Conservation (phyloP, 2,888 invertebrate genomes). For the Apamea monoglypha region DNA sequence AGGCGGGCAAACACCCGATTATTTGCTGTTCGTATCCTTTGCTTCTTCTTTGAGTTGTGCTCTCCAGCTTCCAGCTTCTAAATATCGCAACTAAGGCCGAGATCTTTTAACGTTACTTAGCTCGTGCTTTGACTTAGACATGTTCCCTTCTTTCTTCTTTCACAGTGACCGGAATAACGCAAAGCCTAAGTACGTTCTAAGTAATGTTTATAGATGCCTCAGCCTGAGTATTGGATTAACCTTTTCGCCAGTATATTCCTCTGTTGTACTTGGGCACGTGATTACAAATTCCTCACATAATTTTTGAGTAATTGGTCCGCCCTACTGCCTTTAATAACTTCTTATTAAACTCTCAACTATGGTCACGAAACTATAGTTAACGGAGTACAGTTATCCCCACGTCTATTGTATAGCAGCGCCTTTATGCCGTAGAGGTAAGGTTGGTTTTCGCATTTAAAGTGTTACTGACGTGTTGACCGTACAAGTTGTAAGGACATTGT, state of each 20-base stretch:
- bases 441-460: conserved; percentile 2
- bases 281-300: conserved; percentile 50
- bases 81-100: background rate
- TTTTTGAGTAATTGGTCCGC: conserved; percentile 57
- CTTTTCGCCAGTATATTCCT: background rate
- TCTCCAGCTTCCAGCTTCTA: background rate
- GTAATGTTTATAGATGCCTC: background rate
- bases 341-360: conserved; percentile 48
- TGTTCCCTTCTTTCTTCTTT: background rate
- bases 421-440: conserved; percentile 9
- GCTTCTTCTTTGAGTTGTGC: background rate
- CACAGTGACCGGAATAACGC: background rate
- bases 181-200: background rate
- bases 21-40: background rate
- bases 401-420: background rate
- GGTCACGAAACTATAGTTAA: conserved; percentile 40
- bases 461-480: background rate
- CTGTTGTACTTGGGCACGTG: conserved; percentile 29
- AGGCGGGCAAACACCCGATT: background rate
- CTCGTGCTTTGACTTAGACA: background rate
- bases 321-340: conserved; percentile 58
- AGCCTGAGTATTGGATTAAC: background rate
- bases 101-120: background rate
- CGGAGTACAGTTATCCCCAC: conserved; percentile 8
- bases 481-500: conserved; percentile 44